Base-by-base conservation (phyloP, 2,888 invertebrate genomes). In the Pammene aurita region DNA sequence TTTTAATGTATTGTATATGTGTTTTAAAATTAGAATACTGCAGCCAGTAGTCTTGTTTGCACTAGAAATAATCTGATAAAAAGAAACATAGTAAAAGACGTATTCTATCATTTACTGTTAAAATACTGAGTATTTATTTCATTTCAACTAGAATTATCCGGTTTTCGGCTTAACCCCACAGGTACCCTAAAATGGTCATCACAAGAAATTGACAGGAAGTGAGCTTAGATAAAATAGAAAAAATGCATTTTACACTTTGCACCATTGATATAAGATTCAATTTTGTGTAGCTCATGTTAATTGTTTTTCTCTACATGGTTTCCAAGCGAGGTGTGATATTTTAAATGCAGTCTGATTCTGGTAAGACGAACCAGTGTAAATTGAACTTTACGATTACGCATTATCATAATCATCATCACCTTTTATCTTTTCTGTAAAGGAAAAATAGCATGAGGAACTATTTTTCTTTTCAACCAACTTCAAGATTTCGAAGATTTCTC, bases 221-320 rank as follows among this genome's bases (percentile, higher is more conserved):
- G 71, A 60, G 72, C 73, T 71, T 72, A 71, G 70, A 66, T 57
- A 66, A 46, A 34, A 54, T 38, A 16, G 62, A 69, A 72, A 5
- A 16, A 56, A n/a, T 50, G 2, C 7, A 7, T 7, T 7, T 1
- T 18, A 16, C 4, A 0, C 18, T 41, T 38, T 56, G 11, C 0
- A 4, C 11, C 18, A 41, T 41, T 1, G 13, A 18, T 0, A 18
- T 13, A 57, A 57, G 18, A 11, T 18, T 57, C 4, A 57, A 18
- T 41, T 57, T 42, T 18, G 38, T 18, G 6, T 18, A 18, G 16
- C 38, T 7, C 10, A 10, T 13, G 14, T 57, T 16, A 54, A 18
- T 16, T 50, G 50, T 18, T 50, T 50, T 18, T 46, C 14, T 46
- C 14, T 5, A 14, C 14, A 42, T 42, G 11, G 42, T 13, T 4